Evolutionary conservation across 2,888 invertebrate species (phyloP), one percentile per base, ranked within the genome.

Genomic region (Troides aeacus): DNA sequence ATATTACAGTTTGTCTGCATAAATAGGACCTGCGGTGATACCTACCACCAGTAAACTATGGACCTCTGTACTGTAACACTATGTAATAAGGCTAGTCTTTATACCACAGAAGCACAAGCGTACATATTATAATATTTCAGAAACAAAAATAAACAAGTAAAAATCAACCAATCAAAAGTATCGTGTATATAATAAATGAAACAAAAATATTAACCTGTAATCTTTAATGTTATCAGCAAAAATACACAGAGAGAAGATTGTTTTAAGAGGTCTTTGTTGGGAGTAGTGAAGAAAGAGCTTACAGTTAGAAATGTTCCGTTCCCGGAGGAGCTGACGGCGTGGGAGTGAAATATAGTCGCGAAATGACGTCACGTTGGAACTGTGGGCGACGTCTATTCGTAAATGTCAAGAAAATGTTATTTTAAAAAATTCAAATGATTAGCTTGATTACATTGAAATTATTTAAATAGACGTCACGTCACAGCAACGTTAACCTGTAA

Each of bases 351-450:
- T 66, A 66, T 62, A 8, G 60, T 42, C 24, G 39, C 1, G 62
- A 58, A 57, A 59, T 66, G 66, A 63, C 70, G 70, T 70, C 70
- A 70, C 63, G 60, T 17, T 30, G n/a, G n/a, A 64, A 21, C 39
- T 64, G 70, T 70, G 60, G 70, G 70, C 39, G 70, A 36, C 12
- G 39, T 17, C 10, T 57, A 60, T 61, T 62, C 50, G 50, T 60
- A 58, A 62, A 65, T 62, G 36, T 30, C 42, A 30, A 39, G 46
- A 66, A 56, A 53, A 62, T 50, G n/a, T 56, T 21, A 56, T n/a
- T 56, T 56, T n/a, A 7, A 30, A 30, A 56, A 21, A 21, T 56
- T 56, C 1, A 56, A 56, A 56, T 21, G 4, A 21, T 63, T 39
- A 60, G 10, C 3, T 30, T 60, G 21, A 21, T 36, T 2, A 46